These are phyloP conservation scores for Solea solea DNA, from an alignment of 2,113 vertebrate species.

Conservation along the genomic window DNA sequence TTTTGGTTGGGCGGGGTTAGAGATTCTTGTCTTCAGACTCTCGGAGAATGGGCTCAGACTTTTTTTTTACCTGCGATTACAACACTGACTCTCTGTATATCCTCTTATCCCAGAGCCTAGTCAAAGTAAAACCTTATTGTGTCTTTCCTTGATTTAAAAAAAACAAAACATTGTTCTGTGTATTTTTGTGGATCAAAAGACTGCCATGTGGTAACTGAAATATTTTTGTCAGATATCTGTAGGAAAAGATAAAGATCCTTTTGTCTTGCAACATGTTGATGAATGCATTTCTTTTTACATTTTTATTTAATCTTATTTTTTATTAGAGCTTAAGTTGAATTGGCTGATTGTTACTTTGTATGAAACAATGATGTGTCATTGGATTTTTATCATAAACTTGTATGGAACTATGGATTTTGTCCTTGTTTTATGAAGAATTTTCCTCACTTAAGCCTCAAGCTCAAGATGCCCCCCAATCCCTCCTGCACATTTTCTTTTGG, in stretches of 20 bases:
- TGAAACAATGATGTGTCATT: conserved; percentile 69
- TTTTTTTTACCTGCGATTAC: conserved; percentile 49
- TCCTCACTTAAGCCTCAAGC: background rate
- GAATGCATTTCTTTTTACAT: conserved; percentile 66
- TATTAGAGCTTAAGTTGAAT: conserved; percentile 66
- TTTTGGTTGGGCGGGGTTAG: background rate
- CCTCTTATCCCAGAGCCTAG: conserved; percentile 35
- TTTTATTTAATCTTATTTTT: conserved; percentile 77
- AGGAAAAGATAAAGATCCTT: conserved; percentile 59
- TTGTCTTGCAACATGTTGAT: conserved; percentile 68
- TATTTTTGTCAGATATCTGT: conserved; percentile 69
- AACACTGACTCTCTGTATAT: conserved; percentile 22
- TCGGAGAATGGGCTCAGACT: conserved; percentile 32
- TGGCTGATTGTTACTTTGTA: conserved; percentile 77
- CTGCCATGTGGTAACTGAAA: conserved; percentile 70
- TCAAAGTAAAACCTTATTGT: conserved; percentile 35
- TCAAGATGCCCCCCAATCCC: background rate
- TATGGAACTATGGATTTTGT: conserved; percentile 65
- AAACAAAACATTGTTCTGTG: conserved; percentile 42
- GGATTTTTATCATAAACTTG: conserved; percentile 85
- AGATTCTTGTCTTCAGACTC: conserved; percentile 37
- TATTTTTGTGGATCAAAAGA: conserved; percentile 76
- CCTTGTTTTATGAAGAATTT: conserved; percentile 5
- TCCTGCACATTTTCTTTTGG: background rate
- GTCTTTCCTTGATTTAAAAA: conserved; percentile 33